These are phyloP conservation scores for Nudaria mundana DNA, from an alignment of 2,888 invertebrate genomes.

Conservation along the genomic window DNA sequence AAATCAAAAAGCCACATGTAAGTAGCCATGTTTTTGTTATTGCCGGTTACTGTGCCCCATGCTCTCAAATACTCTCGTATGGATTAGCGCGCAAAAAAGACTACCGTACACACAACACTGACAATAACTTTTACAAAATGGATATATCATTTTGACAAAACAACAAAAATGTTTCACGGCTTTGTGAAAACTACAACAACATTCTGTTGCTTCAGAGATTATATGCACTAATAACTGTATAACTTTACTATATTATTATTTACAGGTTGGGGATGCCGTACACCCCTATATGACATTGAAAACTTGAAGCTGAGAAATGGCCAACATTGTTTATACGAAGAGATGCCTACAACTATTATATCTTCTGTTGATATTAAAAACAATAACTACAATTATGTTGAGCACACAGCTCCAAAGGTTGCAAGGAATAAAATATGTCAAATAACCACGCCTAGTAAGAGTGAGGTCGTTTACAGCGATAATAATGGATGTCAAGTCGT, in stretches of 20 bases:
- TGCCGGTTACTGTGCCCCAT: no score
- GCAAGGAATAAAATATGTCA: conserved; percentile 5
- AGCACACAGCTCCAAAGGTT: not conserved
- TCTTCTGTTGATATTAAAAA: not conserved
- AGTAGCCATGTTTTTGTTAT: no score
- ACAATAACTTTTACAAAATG: no score
- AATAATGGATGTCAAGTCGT: not conserved
- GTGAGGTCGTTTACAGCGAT: no score
- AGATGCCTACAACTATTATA: not conserved
- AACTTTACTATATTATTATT: not conserved
- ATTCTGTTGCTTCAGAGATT: no score
- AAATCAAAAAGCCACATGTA: not conserved
- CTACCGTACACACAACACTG: no score
- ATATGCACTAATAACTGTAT: not conserved
- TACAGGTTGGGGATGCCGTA: not conserved
- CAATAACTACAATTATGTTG: not conserved
- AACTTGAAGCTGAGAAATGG: not conserved
- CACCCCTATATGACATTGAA: not conserved
- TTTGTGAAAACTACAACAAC: no score
- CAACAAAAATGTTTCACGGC: no score
- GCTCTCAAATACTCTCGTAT: no score
- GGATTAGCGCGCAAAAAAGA: no score
- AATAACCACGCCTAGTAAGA: conserved; percentile 1
- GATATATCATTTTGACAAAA: no score
- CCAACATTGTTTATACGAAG: not conserved